These are phyloP conservation scores for Drosophila nigromelanica DNA, from an alignment of 1,140 invertebrate genomes.

Conservation along the genomic window DNA sequence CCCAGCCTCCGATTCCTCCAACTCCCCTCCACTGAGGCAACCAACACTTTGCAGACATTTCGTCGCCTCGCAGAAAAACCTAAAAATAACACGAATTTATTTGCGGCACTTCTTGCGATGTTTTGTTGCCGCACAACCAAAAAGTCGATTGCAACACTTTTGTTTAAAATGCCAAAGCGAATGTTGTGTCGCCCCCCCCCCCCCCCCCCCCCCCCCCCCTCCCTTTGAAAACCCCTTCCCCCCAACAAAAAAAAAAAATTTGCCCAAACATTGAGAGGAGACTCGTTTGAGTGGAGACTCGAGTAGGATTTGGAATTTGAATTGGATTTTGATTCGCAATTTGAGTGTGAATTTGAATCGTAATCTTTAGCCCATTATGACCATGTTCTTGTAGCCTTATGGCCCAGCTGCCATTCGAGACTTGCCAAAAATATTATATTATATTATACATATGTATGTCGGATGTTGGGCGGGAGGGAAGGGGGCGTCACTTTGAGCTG, in stretches of 20 bases:
- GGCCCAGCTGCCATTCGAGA: slow-evolving; percentile 30
- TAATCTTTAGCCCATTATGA: neutral
- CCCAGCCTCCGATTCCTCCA: neutral
- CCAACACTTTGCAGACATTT: slow-evolving; percentile 6
- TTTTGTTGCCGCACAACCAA: neutral
- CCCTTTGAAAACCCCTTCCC: too few species aligned
- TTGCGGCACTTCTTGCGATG: slow-evolving; percentile 1
- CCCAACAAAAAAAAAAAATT: too few species aligned
- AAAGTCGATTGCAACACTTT: slow-evolving; percentile 43
- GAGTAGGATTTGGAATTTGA: neutral
- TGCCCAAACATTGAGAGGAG: too few species aligned
- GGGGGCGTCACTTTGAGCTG: too few species aligned
- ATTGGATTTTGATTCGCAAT: neutral
- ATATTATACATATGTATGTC: too few species aligned
- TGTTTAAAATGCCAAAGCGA: slow-evolving; percentile 36
- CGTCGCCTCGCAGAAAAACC: slow-evolving; percentile 40
- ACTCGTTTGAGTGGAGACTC: slow-evolving; percentile 30
- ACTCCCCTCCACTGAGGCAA: too few species aligned
- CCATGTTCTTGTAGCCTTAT: slow-evolving; percentile 16
- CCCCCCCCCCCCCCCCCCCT: neutral
- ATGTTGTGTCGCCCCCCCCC: slow-evolving; percentile 1
- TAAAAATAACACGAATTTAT: slow-evolving; percentile 35
- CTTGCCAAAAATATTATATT: slow-evolving; percentile 28
- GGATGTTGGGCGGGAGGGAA: neutral
- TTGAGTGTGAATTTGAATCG: neutral